Percentiles rank a stretch among this genome's conserved stretches.
Conservation (phyloP, 2,888 invertebrate genomes). For the Diarsia rubi region DNA sequence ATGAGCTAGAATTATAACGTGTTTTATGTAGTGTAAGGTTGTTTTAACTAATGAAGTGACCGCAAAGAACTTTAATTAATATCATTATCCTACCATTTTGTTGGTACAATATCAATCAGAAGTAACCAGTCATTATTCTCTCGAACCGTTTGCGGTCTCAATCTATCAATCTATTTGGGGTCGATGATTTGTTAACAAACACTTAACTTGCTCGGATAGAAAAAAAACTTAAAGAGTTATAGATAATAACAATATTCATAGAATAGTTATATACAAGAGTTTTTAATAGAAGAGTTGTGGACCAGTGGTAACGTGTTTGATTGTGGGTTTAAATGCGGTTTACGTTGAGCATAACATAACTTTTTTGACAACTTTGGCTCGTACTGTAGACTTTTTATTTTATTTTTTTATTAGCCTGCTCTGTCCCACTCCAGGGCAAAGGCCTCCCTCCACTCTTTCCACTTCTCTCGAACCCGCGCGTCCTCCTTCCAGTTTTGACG, state of each 20-base stretch:
- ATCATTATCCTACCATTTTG: not conserved
- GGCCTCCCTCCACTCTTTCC: too few species aligned
- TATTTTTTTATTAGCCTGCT: too few species aligned
- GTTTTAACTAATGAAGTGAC: slow-evolving; percentile 11
- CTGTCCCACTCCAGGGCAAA: too few species aligned
- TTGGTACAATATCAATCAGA: slow-evolving; percentile 6
- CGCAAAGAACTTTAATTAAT: slow-evolving; percentile 5
- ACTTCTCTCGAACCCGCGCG: too few species aligned
- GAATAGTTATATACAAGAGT: not conserved
- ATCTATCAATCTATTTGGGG: slow-evolving; percentile 13
- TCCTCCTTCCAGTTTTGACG: too few species aligned
- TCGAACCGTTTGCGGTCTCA: slow-evolving; percentile 1
- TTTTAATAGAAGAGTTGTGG: not conserved
- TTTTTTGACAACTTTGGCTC: too few species aligned
- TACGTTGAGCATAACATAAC: too few species aligned
- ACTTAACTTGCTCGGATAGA: not conserved
- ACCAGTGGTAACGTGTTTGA: not conserved
- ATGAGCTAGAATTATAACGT: too few species aligned
- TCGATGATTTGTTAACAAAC: slow-evolving; percentile 16
- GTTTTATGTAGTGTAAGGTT: not conserved
- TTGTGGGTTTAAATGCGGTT: not conserved
- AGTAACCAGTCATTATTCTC: slow-evolving; percentile 6
- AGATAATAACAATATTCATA: not conserved
- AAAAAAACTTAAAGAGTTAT: not conserved
- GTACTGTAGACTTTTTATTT: too few species aligned